phyloP scores from a whole-genome alignment of 2,113 vertebrate genomes.

The Microtus richardsoni region DNA sequence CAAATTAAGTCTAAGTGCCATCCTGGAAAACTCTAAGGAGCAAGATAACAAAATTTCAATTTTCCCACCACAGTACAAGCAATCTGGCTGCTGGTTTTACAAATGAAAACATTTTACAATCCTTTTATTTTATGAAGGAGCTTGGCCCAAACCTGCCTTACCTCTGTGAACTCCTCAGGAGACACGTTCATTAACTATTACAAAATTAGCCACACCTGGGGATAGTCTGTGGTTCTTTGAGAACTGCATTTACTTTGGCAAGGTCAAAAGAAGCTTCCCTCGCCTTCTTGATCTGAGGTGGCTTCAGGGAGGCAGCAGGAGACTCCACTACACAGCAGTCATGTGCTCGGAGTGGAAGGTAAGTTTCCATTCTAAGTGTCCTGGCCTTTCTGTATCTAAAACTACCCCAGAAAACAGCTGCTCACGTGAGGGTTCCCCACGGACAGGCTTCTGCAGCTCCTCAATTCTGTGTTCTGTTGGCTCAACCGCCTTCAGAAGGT shows the following conservation, averaged over 20 bases:
- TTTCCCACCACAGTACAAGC: neutral
- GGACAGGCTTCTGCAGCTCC: neutral
- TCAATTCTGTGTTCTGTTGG: constrained; percentile 45
- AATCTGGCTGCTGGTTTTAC: constrained; percentile 27
- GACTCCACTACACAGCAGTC: neutral
- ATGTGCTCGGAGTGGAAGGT: neutral
- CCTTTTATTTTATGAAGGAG: constrained; percentile 18
- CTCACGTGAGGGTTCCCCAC: constrained; percentile 6
- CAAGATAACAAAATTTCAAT: neutral
- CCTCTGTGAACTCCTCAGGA: neutral
- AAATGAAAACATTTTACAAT: constrained; percentile 48
- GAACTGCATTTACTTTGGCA: constrained; percentile 7
- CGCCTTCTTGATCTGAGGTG: no score
- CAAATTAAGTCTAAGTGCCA: neutral
- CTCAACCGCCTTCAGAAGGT: constrained; percentile 27
- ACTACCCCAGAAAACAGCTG: neutral
- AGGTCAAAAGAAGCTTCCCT: neutral
- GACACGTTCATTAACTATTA: constrained; percentile 11
- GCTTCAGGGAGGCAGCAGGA: neutral
- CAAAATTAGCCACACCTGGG: constrained; percentile 31
- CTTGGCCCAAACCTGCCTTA: constrained; percentile 49
- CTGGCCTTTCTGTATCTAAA: neutral
- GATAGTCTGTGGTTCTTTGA: neutral
- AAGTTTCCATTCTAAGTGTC: neutral
- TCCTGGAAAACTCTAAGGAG: neutral